Conservation (phyloP, 2,888 invertebrate genomes). For the Cremastobaeus sp. region DNA sequence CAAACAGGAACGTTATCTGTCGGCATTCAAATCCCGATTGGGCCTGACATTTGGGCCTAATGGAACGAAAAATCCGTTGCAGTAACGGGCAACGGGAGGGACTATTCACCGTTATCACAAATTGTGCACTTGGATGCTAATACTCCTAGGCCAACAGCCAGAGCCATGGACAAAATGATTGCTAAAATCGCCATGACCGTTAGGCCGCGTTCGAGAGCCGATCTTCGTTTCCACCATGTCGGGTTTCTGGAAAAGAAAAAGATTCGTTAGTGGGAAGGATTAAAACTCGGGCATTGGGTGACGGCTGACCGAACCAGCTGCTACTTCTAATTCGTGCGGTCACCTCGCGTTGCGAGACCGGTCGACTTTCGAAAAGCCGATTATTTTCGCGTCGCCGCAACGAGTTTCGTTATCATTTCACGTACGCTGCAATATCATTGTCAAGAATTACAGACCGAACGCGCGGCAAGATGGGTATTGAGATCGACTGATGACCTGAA, state of each 20-base stretch:
- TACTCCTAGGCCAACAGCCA: constrained; percentile 80
- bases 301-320: no score
- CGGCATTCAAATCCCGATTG: constrained; percentile 20
- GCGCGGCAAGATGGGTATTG: constrained; percentile 3
- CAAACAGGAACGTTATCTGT: constrained; percentile 12
- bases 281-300: no score
- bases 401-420: constrained; percentile 14
- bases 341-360: neutral
- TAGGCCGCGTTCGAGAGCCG: constrained; percentile 85
- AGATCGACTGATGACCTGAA: constrained; percentile 40
- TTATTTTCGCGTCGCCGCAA: neutral
- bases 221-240: constrained; percentile 89
- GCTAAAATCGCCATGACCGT: constrained; percentile 83
- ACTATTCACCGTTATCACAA: constrained; percentile 68
- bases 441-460: constrained; percentile 13
- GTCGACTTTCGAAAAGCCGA: neutral
- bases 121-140: constrained; percentile 67
- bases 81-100: constrained; percentile 2
- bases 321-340: neutral
- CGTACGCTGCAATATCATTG: constrained; percentile 12
- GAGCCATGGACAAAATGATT: constrained; percentile 82
- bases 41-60: constrained; percentile 2
- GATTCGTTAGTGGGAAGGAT: no score
- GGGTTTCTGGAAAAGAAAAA: constrained; percentile 82
- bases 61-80: constrained; percentile 4